Evolutionary conservation across 2,888 invertebrate genomes (phyloP), one percentile per base, ranked within the genome.

Genomic region (Drosophila formosana): DNA sequence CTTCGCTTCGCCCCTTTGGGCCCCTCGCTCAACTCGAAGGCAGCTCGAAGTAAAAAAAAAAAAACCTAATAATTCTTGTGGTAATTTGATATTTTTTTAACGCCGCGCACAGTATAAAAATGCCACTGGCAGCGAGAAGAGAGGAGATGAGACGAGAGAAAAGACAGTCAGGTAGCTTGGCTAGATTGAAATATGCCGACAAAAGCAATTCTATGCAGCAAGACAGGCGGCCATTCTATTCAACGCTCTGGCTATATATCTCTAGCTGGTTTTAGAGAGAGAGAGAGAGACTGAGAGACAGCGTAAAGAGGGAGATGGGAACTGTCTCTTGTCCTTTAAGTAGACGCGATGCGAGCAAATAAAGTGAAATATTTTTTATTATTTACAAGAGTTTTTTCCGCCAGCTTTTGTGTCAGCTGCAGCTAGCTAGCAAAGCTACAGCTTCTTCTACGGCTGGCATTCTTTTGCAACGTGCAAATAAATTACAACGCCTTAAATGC

Each of bases 291-390:
- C 7, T 3, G 39, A 41, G 39, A 18, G 39, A 41, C 3, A 13
- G 39, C 7, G 34, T n/a, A 11, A 0, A 34, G 34, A 11, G 32
- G 32, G 34, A 30, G 30, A 30, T 5, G 30, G 30, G 39, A 8
- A 7, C 8, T 43, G n/a, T 26, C 43, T 8, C 37, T 41, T 74
- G 71, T 80, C 66, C 73, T 69, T 73, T 61, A 76, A 76, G 80
- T 58, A 66, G 80, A 77, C 77, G 51, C 47, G 80, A 77, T 73
- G 51, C 47, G 46, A 49, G 78, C 67, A 77, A 79, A 78, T 79
- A 79, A 79, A 79, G 72, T 78, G 69, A 78, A 79, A 79, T 78
- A 79, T 78, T 81, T 79, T 78, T 78, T 76, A 80, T 79, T 79
- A 74, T 79, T 77, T 77, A 77, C 77, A 77, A 66, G 72, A 66